Evolutionary conservation across 1,140 invertebrate genomes (phyloP), one percentile per base, ranked within the genome.

Genomic region (Thereuonema tuberculata): DNA sequence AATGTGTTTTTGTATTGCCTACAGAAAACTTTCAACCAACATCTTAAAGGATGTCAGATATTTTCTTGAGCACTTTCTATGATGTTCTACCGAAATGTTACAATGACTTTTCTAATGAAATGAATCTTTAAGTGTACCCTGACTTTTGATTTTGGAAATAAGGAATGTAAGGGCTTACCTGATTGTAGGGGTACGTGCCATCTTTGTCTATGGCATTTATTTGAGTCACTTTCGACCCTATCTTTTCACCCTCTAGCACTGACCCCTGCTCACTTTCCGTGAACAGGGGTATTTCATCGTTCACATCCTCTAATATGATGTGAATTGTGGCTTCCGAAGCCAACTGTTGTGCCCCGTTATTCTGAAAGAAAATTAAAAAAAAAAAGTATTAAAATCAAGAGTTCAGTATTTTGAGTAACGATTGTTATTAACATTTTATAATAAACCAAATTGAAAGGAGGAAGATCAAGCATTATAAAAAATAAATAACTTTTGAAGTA

Each of bases 141-240:
- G n/a, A n/a, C n/a, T n/a, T n/a, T n/a, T n/a, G n/a, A n/a, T n/a
- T n/a, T n/a, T n/a, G n/a, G n/a, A n/a, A n/a, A n/a, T n/a, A n/a
- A n/a, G n/a, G n/a, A n/a, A n/a, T n/a, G n/a, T n/a, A n/a, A n/a
- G n/a, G n/a, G 9, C 48, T 62, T 77, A 93, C 89, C 80, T 90
- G 83, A 77, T 93, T 94, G 73, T 93, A 93, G 23, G 90, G 91
- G 67, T 86, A 88, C 25, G 90, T 95, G 67, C 91, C 91, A 75
- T 98, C 94, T 71, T 91, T 92, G 76, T 98, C 94, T 52, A 92
- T 89, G 24, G 94, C 93, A 72, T 93, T 89, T 65, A 98, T 89
- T 77, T 94, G 89, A 24, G 91, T 93, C 59, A 98, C 93, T 78
- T 90, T 89, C 54, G 91, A 93, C 37, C 93, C 92, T 62, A 90